Base-by-base conservation (phyloP, 2,113 vertebrate species). In the Gambusia affinis region DNA sequence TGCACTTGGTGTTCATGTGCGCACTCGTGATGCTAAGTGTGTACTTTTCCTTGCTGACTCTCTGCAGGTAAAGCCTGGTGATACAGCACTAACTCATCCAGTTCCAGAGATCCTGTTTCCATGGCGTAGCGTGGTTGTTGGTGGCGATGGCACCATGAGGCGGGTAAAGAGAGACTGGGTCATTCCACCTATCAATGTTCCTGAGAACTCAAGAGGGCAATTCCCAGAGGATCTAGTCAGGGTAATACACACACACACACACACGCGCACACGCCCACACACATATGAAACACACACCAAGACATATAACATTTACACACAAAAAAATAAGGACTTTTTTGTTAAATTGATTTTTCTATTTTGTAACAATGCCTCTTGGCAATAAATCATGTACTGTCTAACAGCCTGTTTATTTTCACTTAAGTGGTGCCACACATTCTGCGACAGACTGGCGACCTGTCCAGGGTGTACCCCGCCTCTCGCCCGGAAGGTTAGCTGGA, bases 121-220 rank as follows among this genome's bases (percentile, higher is more conserved):
- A 75, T 94, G 92, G 91, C 95, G 90, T 90, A 88, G 90, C 60
- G 15, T 89, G 75, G 90, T 92, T 85, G 93, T 90, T 82, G 93
- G 94, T 91, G 93, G 95, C 39, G 93, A 92, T 83, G 94, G 96
- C 64, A 88, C 91, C 85, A 90, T 99, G 63, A 96, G 95, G 86
- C 95, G 98, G 57, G 95, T 97, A 90, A 99, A 98, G 94, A 97
- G 98, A 93, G 98, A 99, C 91, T 99, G 98, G 98, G 98, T 99
- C 93, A 99, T 99, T 90, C 98, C 98, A 67, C 97, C 97, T 66
- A 97, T 98, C 95, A 99, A 98, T 81, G 95, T 99, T 75, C 96
- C 97, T 2, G 97, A 99, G 92, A 99, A 99, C 91, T 97, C 96
- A 57, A 93, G 96, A 92, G 97, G 97, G 87, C 96, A 97, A 75